Evolutionary conservation across 2,888 invertebrate species (phyloP), one percentile per base, ranked within the genome.

Genomic region (Spodoptera littoralis): DNA sequence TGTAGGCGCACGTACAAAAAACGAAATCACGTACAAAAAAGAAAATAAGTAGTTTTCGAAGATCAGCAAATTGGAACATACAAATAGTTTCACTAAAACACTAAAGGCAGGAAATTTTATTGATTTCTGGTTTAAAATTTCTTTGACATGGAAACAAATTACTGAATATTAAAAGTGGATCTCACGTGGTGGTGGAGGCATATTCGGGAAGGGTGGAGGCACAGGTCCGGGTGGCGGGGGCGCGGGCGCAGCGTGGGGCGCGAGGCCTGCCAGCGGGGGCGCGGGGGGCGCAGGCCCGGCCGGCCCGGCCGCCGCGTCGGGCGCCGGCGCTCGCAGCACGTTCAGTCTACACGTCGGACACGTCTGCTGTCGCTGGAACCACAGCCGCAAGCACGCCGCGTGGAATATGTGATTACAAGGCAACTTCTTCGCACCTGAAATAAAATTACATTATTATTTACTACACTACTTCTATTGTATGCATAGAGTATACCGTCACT

Each of bases 391-490:
- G 91, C 99, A 99, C 59, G 98, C 97, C 50, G 99, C 98, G 93
- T 99, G 99, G 95, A 99, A 99, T 84, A 99, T 99, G 91, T 99
- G 99, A 90, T 99, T 99, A 94, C 99, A 99, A 0, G 99, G 99
- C 73, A 99, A 93, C 88, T 99, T 99, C 93, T 99, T 99, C 46
- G 99, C 97, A 55, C 85, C 96, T 96, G 81, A 0, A 70, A 1
- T 12, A 5, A n/a, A 27, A 24, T 45, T n/a, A 49, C 2, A 5
- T 45, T 24, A 47, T 18, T 18, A 48, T 48, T 49, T 30, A 48
- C 24, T 30, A 9, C 4, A 12, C 11, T 5, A 24, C 24, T 18
- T 12, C 3, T 27, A 27, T 27, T 27, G 3, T 70, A 70, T 70
- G 24, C 18, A 43, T 57, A 53, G 0, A 27, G 36, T 36, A 36